Percentiles rank a stretch among this genome's conserved stretches.
These are phyloP conservation scores for Deroptyus accipitrinus DNA, from an alignment of 2,113 vertebrate genomes.

Conservation along the genomic window DNA sequence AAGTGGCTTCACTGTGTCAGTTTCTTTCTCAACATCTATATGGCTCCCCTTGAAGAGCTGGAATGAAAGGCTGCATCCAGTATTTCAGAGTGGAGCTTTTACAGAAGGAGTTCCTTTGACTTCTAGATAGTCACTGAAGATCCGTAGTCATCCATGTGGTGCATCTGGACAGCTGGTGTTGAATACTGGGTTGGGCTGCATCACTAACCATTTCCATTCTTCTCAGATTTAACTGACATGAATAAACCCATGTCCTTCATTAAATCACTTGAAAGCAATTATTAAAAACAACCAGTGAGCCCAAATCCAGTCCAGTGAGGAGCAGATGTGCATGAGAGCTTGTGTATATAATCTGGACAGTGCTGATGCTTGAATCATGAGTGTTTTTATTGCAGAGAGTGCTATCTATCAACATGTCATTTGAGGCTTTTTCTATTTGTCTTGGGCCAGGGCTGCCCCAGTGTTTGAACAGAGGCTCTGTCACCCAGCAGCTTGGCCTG, in stretches of 20 bases:
- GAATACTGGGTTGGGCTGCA: not conserved
- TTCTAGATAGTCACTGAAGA: not conserved
- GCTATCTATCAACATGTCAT: not conserved
- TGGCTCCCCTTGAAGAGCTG: not conserved
- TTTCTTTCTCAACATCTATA: accelerated
- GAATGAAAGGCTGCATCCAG: not conserved
- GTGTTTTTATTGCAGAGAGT: not conserved
- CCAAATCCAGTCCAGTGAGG: not conserved
- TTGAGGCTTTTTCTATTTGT: not conserved
- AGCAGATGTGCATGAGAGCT: not conserved
- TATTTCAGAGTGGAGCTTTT: not conserved
- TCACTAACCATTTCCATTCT: not conserved
- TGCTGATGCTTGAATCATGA: not conserved
- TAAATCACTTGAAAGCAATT: not conserved
- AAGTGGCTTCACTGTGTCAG: accelerated
- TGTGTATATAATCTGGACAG: not conserved
- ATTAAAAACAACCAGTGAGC: not conserved
- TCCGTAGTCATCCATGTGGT: accelerated
- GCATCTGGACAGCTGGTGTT: not conserved
- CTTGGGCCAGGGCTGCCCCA: not conserved
- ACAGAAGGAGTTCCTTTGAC: not conserved
- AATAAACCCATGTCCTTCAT: not conserved
- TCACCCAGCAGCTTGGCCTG: not conserved
- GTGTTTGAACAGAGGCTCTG: not conserved
- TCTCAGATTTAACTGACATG: not conserved